Conservation (phyloP, 2,797 vertebrate genomes). For the Cossypha heuglini region DNA sequence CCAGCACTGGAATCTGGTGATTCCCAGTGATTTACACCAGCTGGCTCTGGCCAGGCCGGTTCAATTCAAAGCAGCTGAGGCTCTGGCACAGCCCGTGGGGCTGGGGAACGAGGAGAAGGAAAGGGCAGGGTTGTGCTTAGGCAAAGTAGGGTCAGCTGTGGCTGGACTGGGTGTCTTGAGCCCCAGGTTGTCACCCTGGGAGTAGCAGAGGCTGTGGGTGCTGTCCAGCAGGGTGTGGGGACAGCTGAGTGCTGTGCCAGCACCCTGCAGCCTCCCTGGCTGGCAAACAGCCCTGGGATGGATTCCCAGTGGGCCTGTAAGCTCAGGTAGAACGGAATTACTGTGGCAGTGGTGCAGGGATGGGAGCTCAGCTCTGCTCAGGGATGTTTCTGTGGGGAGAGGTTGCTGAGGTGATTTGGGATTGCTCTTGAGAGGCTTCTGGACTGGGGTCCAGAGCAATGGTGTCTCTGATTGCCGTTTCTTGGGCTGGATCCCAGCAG, state of each 20-base stretch:
- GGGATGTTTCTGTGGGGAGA: not conserved
- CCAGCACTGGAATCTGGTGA: not conserved
- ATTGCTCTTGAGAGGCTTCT: not conserved
- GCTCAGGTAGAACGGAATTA: not conserved
- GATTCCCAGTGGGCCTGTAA: not conserved
- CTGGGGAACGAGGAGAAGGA: not conserved
- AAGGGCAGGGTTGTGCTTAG: not conserved
- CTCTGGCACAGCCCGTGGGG: not conserved
- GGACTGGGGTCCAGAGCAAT: not conserved
- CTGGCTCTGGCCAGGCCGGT: not conserved
- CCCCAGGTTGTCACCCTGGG: not conserved
- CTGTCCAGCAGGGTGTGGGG: not conserved
- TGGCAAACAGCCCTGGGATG: not conserved
- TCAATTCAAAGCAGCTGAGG: constrained; percentile 7
- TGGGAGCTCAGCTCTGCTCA: not conserved
- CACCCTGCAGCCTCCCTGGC: too few species aligned
- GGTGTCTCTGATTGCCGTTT: not conserved
- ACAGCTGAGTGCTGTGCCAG: not conserved
- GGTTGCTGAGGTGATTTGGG: not conserved
- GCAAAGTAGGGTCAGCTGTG: not conserved
- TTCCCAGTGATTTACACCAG: not conserved
- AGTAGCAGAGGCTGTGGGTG: not conserved
- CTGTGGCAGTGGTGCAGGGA: rapidly evolving
- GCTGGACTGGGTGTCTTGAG: not conserved
- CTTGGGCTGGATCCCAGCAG: not conserved